Evolutionary conservation across 53 echinoderm and acorn worm species (phyloP).

Genomic region (Mesocentrotus franciscanus): DNA sequence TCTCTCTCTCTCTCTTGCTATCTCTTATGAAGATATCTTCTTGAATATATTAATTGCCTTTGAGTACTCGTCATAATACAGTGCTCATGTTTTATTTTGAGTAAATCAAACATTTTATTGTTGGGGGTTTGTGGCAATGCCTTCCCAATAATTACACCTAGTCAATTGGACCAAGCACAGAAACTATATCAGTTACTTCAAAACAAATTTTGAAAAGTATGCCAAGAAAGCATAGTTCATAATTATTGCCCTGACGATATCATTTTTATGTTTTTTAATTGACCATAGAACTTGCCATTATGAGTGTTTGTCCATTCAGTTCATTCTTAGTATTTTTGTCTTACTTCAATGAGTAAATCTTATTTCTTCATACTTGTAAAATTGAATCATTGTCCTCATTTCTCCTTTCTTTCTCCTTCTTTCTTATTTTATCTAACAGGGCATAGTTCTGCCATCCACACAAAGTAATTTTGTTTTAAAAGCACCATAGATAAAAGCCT

Average conservation of each 20-base stretch:
- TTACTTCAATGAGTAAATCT: not conserved
- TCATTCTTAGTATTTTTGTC: too few species aligned
- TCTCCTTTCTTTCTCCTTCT: constrained; percentile 17
- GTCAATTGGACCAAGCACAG: too few species aligned
- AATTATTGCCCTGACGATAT: not conserved
- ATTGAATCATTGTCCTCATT: not conserved
- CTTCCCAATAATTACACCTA: not conserved
- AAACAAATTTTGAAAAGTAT: too few species aligned
- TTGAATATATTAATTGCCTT: not conserved
- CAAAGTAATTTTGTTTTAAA: constrained; percentile 42
- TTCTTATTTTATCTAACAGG: not conserved
- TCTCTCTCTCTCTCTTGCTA: too few species aligned
- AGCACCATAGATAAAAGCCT: not conserved
- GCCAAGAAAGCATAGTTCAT: not conserved
- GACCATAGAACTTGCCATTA: not conserved
- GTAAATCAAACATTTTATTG: not conserved
- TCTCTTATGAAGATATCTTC: not conserved
- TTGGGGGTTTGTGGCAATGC: not conserved
- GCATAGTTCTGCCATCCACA: constrained; percentile 10
- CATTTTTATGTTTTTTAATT: not conserved
- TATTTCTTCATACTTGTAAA: not conserved
- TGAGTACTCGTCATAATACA: not conserved
- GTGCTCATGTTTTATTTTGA: not conserved
- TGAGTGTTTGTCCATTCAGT: not conserved
- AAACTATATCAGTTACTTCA: too few species aligned